Base-by-base conservation (phyloP, 2,888 invertebrate species). In the Apodemia mormo region DNA sequence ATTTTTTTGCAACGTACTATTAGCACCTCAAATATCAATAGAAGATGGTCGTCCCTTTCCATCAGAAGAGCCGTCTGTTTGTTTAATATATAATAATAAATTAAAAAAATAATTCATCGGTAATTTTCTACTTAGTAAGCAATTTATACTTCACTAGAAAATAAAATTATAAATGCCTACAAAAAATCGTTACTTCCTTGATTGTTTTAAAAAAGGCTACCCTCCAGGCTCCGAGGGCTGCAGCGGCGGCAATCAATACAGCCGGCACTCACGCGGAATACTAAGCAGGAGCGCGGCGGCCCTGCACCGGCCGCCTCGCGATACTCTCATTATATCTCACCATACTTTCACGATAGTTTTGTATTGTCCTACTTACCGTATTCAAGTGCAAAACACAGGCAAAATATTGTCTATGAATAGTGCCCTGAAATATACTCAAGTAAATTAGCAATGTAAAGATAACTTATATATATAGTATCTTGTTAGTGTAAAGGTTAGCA, bases 231-330 rank as follows among this genome's bases (percentile, higher is more conserved):
- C 80, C 78, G 78, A 78, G 80, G 80, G 78, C 75, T 74, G 77
- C 77, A 76, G 81, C 80, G 78, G 81, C 79, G 81, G 90, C 94
- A 95, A 95, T 95, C 95, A 95, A 95, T 95, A 95, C 94, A 92
- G 94, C 92, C 93, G 92, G 92, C 86, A 94, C 94, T 92, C 89
- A 88, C 79, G 78, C 92, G 89, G 95, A 94, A 95, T 95, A 94
- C 94, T 94, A 94, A 95, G 79, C 85, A 86, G 87, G 82, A 81
- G 76, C 81, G 84, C 72, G 70, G 33, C 70, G 69, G 70, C 71
- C 68, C 70, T 69, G 69, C 74, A 70, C 68, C 45, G 69, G 66
- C 70, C 71, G 71, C 70, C 67, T 40, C 69, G 69, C 74, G 72
- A 75, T 74, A 75, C 72, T 73, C 66, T 73, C 75, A 78, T 77